Percentiles rank a stretch among this genome's conserved stretches.
phyloP scores from a whole-genome alignment of 2,888 invertebrate genomes.

The Yponomeuta sedellus region DNA sequence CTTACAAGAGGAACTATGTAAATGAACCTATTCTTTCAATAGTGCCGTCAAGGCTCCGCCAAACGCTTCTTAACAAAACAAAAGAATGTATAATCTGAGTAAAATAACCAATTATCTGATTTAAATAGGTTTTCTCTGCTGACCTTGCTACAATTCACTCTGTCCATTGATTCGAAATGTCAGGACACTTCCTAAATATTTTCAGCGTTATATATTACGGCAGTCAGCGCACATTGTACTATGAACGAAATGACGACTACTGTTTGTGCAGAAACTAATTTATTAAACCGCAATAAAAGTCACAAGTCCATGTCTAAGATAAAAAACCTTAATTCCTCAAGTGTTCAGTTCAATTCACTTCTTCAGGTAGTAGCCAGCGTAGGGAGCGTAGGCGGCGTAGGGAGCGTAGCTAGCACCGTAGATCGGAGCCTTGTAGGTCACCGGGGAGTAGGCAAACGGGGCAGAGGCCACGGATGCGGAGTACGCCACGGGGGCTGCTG shows the following conservation, averaged over 20 bases:
- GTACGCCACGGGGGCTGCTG: slow-evolving; percentile 12
- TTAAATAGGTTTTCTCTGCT: slow-evolving; percentile 6
- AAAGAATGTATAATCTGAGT: slow-evolving; percentile 62
- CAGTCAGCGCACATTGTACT: not conserved
- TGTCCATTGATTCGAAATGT: not conserved
- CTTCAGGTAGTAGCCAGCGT: slow-evolving; percentile 21
- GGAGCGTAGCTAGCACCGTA: slow-evolving; percentile 15
- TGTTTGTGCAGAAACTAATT: not conserved
- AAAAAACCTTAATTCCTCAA: not conserved
- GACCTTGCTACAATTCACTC: slow-evolving; percentile 13
- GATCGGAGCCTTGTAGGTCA: slow-evolving; percentile 6
- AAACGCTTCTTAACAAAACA: slow-evolving; percentile 53
- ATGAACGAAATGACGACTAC: not conserved
- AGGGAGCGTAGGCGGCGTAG: slow-evolving; percentile 16
- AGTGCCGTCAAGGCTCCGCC: slow-evolving; percentile 49
- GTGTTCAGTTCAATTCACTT: not conserved
- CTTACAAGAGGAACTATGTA: slow-evolving; percentile 28
- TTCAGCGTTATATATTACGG: not conserved
- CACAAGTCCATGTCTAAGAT: not conserved
- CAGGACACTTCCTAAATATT: not conserved
- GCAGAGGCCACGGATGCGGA: slow-evolving; percentile 11
- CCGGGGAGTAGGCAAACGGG: slow-evolving; percentile 16
- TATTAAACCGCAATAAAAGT: slow-evolving; percentile 1
- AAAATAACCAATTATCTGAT: slow-evolving; percentile 21
- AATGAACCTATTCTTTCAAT: slow-evolving; percentile 48